Conservation (phyloP, 2,797 vertebrate genomes). For the Karalla daura region DNA sequence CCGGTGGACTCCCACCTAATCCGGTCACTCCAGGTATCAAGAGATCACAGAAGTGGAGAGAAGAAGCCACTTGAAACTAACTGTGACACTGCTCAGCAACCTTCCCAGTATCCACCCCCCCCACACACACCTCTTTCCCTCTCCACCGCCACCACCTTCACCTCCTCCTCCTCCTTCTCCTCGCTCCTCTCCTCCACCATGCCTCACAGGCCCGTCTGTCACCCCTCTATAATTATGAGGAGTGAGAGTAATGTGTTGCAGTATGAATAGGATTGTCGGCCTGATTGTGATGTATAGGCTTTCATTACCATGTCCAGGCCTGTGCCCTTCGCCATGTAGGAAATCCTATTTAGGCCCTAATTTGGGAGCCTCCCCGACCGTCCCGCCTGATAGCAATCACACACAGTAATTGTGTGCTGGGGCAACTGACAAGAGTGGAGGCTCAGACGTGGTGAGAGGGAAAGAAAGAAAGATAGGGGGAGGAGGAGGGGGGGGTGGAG, state of each 20-base stretch:
- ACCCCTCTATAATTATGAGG: conserved; percentile 89
- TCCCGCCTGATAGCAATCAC: conserved; percentile 99
- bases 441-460: conserved; percentile 66
- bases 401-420: conserved; percentile 99
- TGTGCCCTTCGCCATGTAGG: conserved; percentile 96
- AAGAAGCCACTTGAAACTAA: conserved; percentile 68
- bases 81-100: conserved; percentile 57
- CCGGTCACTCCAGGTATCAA: conserved; percentile 57
- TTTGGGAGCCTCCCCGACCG: conserved; percentile 96
- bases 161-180: conserved; percentile 19
- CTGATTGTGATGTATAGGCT: conserved; percentile 99
- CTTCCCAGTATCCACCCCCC: conserved; percentile 22
- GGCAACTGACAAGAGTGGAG: conserved; percentile 90
- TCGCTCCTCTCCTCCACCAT: conserved; percentile 56
- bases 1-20: conserved; percentile 54
- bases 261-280: conserved; percentile 95
- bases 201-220: conserved; percentile 85
- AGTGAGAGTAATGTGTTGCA: conserved; percentile 92
- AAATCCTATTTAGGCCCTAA: conserved; percentile 99
- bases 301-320: conserved; percentile 98
- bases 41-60: conserved; percentile 68
- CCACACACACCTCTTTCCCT: not conserved
- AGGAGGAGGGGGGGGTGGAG: conserved; percentile 57
- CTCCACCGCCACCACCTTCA: too few relatives aligned
- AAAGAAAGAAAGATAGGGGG: conserved; percentile 84